These are phyloP conservation scores for Torymus tubicola DNA, from an alignment of 2,888 invertebrate genomes.

Conservation along the genomic window DNA sequence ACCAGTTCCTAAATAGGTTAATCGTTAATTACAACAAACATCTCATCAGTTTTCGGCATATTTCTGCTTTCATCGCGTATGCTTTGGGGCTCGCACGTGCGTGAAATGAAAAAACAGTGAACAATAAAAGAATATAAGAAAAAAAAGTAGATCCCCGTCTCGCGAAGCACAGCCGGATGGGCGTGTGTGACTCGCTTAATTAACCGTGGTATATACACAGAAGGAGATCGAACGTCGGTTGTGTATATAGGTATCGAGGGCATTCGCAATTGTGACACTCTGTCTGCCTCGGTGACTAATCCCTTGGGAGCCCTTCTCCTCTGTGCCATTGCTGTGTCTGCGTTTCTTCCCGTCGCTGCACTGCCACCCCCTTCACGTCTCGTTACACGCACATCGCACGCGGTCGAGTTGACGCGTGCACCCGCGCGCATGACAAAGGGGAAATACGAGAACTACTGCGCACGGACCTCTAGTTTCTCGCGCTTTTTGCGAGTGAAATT, in stretches of 20 bases:
- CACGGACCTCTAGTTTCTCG: no score
- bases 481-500: no score
- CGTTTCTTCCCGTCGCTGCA: slow-evolving; percentile 4
- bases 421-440: no score
- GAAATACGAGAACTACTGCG: no score
- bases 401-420: no score
- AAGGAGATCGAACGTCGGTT: neutral
- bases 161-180: neutral
- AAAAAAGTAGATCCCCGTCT: no score
- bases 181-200: neutral
- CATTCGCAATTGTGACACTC: slow-evolving; percentile 16
- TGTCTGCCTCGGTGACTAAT: slow-evolving; percentile 21
- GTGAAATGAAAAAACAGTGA: neutral
- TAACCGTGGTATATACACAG: neutral
- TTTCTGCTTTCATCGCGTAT: slow-evolving; percentile 8
- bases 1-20: neutral
- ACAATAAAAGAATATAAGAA: neutral
- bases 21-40: slow-evolving; percentile 34
- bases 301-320: neutral
- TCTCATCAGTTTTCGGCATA: neutral
- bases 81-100: neutral
- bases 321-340: neutral
- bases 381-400: neutral
- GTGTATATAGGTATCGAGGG: no score
- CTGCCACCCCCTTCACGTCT: neutral